Conservation (phyloP, 2,113 vertebrate species). For the Spea bombifrons region DNA sequence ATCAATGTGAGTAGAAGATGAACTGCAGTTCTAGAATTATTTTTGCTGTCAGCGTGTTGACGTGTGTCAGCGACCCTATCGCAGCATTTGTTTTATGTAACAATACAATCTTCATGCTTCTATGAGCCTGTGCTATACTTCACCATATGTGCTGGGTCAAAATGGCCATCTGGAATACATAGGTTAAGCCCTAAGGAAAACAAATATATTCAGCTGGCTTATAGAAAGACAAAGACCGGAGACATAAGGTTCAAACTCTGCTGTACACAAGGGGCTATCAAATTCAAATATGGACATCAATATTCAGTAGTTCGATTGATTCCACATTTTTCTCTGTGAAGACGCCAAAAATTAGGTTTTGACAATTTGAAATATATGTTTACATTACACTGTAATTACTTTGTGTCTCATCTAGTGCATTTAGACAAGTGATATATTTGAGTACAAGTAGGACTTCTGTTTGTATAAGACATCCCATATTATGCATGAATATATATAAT, state of each 20-base stretch:
- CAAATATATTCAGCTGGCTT: conserved; percentile 62
- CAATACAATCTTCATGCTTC: conserved; percentile 49
- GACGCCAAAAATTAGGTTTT: too few relatives aligned
- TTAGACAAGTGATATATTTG: too few relatives aligned
- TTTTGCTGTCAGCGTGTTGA: conserved; percentile 49
- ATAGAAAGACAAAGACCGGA: conserved; percentile 58
- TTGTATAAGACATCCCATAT: too few relatives aligned
- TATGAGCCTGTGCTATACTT: conserved; percentile 48
- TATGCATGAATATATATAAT: too few relatives aligned
- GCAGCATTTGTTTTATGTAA: conserved; percentile 46
- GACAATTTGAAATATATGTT: too few relatives aligned
- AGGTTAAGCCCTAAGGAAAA: conserved; percentile 61
- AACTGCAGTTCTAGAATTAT: conserved; percentile 19
- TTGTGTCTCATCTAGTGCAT: too few relatives aligned
- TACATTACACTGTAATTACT: too few relatives aligned
- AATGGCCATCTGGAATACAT: conserved; percentile 62
- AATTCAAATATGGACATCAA: conserved; percentile 18
- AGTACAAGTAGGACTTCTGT: too few relatives aligned
- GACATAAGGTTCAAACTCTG: conserved; percentile 42
- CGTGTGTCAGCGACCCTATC: conserved; percentile 45
- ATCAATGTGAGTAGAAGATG: background rate
- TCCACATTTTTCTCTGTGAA: background rate
- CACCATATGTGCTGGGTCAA: conserved; percentile 62
- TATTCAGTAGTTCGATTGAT: conserved; percentile 4
- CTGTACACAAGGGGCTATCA: conserved; percentile 48